Percentiles rank a stretch among this genome's conserved stretches.
These are phyloP conservation scores for Drosophila atripex DNA, from an alignment of 2,888 invertebrate species.

Conservation along the genomic window DNA sequence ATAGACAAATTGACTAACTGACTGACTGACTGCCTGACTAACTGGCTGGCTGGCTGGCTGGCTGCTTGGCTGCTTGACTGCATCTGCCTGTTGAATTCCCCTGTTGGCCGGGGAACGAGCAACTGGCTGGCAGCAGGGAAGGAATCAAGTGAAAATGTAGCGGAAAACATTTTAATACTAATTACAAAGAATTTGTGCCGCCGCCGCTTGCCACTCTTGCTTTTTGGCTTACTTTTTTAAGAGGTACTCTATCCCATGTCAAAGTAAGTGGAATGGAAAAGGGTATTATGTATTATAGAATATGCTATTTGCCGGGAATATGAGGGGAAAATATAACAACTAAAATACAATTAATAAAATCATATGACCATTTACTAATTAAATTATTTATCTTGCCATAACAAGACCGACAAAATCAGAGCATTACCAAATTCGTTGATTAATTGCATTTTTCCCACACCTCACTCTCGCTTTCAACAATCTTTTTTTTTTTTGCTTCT, in stretches of 20 bases:
- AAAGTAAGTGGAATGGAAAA: background rate
- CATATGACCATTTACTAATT: too few relatives aligned
- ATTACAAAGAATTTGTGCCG: conserved; percentile 80
- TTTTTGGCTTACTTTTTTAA: conserved; percentile 40
- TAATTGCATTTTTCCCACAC: conserved; percentile 9
- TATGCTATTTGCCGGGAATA: too few relatives aligned
- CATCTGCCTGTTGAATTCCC: conserved; percentile 10
- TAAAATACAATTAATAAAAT: too few relatives aligned
- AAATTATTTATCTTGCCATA: background rate
- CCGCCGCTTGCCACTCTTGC: conserved; percentile 65
- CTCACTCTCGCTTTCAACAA: conserved; percentile 55
- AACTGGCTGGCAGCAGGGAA: conserved; percentile 42
- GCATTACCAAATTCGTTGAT: conserved; percentile 9
- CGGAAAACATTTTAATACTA: conserved; percentile 79
- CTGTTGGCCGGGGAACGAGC: conserved; percentile 8
- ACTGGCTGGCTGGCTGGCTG: conserved; percentile 28
- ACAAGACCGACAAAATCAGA: background rate
- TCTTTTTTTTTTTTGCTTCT: background rate
- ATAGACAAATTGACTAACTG: conserved; percentile 78
- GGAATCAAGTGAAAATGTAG: conserved; percentile 78
- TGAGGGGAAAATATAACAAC: too few relatives aligned
- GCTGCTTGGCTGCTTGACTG: conserved; percentile 23
- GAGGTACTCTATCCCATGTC: conserved; percentile 12
- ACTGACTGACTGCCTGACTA: conserved; percentile 56
- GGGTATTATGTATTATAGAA: background rate